These are phyloP conservation scores for Enteromius trimaculatus DNA, from an alignment of 2,797 vertebrate genomes.

Conservation along the genomic window DNA sequence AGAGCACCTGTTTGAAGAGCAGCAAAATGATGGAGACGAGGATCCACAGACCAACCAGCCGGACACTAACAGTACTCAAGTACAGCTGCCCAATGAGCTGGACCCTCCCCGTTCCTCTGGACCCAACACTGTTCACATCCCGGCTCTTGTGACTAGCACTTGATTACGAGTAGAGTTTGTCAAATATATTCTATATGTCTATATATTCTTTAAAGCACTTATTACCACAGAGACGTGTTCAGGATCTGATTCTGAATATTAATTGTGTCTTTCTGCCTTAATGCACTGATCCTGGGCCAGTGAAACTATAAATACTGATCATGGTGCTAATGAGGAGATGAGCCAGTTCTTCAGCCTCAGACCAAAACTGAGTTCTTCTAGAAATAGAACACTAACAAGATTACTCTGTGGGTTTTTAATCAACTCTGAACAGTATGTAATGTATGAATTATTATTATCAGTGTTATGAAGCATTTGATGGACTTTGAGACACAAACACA, in stretches of 20 bases:
- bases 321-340: constrained; percentile 29
- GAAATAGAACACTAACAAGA: not conserved
- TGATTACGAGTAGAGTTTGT: constrained; percentile 64
- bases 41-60: constrained; percentile 72
- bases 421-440: not conserved
- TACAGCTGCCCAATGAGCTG: constrained; percentile 83
- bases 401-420: constrained; percentile 23
- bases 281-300: constrained; percentile 39
- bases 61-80: constrained; percentile 71
- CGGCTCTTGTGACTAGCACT: constrained; percentile 79
- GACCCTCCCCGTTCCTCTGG: constrained; percentile 74
- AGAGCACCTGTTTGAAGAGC: constrained; percentile 81
- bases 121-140: constrained; percentile 75
- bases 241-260: not conserved
- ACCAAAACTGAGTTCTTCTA: constrained; percentile 5
- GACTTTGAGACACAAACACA: not conserved
- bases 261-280: constrained; percentile 48
- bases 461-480: not conserved
- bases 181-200: constrained; percentile 47
- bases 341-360: not conserved
- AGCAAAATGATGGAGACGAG: constrained; percentile 72
- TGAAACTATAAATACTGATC: constrained; percentile 40
- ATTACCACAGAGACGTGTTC: not conserved
- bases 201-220: constrained; percentile 61
- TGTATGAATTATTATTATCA: constrained; percentile 11